phyloP scores from a whole-genome alignment of 1,140 invertebrate species.

The Zaprionus camerounensis region DNA sequence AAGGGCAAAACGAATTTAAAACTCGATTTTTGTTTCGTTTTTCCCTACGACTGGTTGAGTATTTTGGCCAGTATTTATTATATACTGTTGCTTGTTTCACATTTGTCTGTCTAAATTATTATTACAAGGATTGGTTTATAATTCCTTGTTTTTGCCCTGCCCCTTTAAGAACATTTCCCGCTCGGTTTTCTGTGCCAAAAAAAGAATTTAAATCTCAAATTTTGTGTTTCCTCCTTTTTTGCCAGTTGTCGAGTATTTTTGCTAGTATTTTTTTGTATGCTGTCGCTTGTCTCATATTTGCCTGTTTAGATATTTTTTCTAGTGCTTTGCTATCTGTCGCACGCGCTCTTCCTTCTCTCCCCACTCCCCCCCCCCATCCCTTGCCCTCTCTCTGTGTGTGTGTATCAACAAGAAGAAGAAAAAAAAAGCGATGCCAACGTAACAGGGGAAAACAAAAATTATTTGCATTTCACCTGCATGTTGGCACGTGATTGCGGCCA shows the following conservation, averaged over 20 bases:
- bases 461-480: constrained; percentile 81
- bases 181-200: constrained; percentile 15
- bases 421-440: constrained; percentile 43
- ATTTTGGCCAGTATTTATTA: neutral
- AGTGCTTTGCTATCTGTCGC: constrained; percentile 5
- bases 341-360: neutral
- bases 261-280: constrained; percentile 23
- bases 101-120: neutral
- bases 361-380: neutral
- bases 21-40: no score
- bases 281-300: constrained; percentile 54
- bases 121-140: neutral
- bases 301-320: constrained; percentile 60
- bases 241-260: constrained; percentile 26
- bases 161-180: constrained; percentile 16
- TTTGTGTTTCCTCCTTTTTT: constrained; percentile 9
- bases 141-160: neutral
- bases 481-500: constrained; percentile 77
- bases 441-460: constrained; percentile 77
- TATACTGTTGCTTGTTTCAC: neutral
- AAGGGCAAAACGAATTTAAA: no score
- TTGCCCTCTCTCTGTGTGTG: constrained; percentile 9
- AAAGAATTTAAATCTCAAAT: constrained; percentile 22
- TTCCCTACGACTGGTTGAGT: no score
- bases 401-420: constrained; percentile 28